A percentile compares a stretch with the other conserved stretches of the same genome.
phyloP scores from a whole-genome alignment of 1,140 invertebrate species.

The Pinna nobilis region DNA sequence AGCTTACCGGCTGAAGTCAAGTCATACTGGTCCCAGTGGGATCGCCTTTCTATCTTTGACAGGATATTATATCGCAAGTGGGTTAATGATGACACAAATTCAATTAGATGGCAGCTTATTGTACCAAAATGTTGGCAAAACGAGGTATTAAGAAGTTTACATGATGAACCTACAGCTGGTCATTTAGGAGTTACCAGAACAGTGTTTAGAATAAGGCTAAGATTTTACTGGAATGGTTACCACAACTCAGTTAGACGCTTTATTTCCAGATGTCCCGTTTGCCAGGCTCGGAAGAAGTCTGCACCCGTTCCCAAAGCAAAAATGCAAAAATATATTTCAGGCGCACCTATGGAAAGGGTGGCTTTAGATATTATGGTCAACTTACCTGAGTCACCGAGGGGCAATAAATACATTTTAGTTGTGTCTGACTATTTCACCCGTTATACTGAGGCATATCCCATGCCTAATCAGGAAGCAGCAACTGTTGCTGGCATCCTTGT shows the following conservation, averaged over 20 bases:
- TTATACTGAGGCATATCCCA: conserved; percentile 36
- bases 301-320: conserved; percentile 3
- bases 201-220: conserved; percentile 8
- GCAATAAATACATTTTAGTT: conserved; percentile 60
- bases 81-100: background rate
- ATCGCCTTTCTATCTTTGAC: background rate
- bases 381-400: conserved; percentile 45
- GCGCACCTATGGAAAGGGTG: conserved; percentile 53
- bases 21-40: conserved; percentile 3
- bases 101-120: conserved; percentile 17
- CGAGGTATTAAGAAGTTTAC: conserved; percentile 11
- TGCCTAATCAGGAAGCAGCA: conserved; percentile 47
- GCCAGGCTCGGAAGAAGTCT: conserved; percentile 7
- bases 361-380: conserved; percentile 67
- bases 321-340: conserved; percentile 26
- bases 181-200: conserved; percentile 27
- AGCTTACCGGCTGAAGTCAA: conserved; percentile 21
- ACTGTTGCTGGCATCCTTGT: conserved; percentile 54
- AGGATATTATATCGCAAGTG: conserved; percentile 16
- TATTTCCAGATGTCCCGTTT: conserved; percentile 11
- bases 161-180: conserved; percentile 19
- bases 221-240: conserved; percentile 17
- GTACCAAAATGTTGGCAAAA: conserved; percentile 9
- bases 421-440: conserved; percentile 64
- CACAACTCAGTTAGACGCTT: conserved; percentile 8